These are phyloP conservation scores for Ophion costatus DNA, from an alignment of 2,888 invertebrate species.

Conservation along the genomic window DNA sequence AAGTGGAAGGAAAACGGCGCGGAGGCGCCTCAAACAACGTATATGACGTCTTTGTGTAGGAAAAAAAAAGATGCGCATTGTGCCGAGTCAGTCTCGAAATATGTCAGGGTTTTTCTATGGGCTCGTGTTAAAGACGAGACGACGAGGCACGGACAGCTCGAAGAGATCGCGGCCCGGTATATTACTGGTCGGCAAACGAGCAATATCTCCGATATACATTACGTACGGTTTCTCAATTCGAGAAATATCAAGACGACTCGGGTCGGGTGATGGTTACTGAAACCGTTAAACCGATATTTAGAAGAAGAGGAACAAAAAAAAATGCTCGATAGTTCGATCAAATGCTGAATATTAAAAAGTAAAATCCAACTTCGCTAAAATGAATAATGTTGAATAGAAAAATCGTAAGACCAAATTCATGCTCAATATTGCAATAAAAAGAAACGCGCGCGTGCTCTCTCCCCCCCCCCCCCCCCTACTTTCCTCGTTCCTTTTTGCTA, in stretches of 20 bases:
- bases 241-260: not conserved
- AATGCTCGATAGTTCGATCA: no score
- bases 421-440: no score
- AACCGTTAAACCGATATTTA: no score
- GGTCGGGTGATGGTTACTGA: not conserved
- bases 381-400: no score
- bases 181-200: not conserved
- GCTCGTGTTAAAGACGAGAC: conserved; percentile 39
- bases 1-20: conserved; percentile 15
- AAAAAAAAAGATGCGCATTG: conserved; percentile 23
- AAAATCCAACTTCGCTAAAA: no score
- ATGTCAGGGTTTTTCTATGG: conserved; percentile 61
- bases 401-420: no score
- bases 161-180: conserved; percentile 35
- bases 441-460: no score
- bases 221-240: not conserved
- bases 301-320: no score
- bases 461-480: no score
- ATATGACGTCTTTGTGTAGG: conserved; percentile 3
- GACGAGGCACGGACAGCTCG: conserved; percentile 1
- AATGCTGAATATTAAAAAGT: no score
- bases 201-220: not conserved
- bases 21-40: conserved; percentile 27
- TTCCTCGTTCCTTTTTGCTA: no score
- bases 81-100: conserved; percentile 56